Conservation (phyloP, 2,888 invertebrate genomes). For the Diarsia dahlii region DNA sequence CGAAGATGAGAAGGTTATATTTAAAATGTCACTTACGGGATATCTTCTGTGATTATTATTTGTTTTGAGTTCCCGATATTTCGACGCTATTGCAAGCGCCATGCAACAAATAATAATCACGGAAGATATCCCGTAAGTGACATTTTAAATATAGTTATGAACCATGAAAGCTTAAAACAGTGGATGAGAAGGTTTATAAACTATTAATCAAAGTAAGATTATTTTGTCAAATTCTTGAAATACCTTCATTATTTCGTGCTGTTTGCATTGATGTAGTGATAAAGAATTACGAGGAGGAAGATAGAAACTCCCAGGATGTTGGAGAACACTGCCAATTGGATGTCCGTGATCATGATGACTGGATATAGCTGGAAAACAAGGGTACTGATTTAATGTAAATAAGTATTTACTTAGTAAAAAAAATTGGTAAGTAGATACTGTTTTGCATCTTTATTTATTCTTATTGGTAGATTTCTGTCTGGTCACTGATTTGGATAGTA, state of each 20-base stretch:
- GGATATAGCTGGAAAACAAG: constrained; percentile 57
- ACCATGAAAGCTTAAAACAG: no score
- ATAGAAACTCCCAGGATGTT: constrained; percentile 98
- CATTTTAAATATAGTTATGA: no score
- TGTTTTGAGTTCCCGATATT: no score
- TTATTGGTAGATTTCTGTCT: background rate
- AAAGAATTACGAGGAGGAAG: constrained; percentile 98
- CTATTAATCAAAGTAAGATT: background rate
- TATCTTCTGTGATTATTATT: no score
- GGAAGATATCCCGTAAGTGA: no score
- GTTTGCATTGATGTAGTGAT: constrained; percentile 98
- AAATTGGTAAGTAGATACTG: background rate
- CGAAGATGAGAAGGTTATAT: no score
- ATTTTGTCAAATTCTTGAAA: no score
- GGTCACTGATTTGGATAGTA: no score
- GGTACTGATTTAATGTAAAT: background rate
- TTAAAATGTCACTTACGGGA: no score
- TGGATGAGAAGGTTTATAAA: no score
- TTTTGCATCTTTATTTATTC: background rate
- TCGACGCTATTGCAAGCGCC: no score
- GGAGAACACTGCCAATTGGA: constrained; percentile 98
- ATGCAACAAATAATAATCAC: no score
- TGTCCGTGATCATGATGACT: constrained; percentile 97
- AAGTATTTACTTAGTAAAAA: background rate
- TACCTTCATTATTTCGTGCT: constrained; percentile 90